A percentile compares a stretch with the other conserved stretches of the same genome.
These are phyloP conservation scores for Scaptodrosophila latifasciaeformis DNA, from an alignment of 2,888 invertebrate species.

Conservation along the genomic window DNA sequence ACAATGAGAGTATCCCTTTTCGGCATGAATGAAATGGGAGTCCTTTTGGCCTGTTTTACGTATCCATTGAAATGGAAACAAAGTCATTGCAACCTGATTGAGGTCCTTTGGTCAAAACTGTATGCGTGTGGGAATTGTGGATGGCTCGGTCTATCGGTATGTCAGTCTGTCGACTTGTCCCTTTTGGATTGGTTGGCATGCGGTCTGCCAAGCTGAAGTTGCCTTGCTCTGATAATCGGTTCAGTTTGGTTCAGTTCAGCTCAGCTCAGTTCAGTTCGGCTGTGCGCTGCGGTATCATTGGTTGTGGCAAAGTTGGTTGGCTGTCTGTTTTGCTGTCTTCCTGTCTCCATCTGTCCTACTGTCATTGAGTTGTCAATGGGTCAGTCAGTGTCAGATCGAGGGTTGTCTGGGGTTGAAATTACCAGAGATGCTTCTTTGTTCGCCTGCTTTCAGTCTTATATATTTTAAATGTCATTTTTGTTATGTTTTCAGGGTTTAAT, in stretches of 20 bases:
- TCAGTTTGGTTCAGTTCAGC: too few relatives aligned
- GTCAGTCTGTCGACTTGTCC: not conserved
- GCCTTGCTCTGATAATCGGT: too few relatives aligned
- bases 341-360: not conserved
- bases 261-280: too few relatives aligned
- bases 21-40: not conserved
- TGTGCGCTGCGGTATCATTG: too few relatives aligned
- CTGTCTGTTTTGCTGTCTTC: not conserved
- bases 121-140: conserved; percentile 1
- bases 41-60: not conserved
- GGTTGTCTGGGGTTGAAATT: not conserved
- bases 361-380: conserved; percentile 34
- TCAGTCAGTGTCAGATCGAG: conserved; percentile 1
- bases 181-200: too few relatives aligned
- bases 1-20: too few relatives aligned
- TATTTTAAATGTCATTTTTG: too few relatives aligned
- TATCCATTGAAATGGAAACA: not conserved
- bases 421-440: not conserved
- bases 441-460: too few relatives aligned
- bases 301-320: too few relatives aligned
- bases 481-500: too few relatives aligned
- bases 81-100: conserved; percentile 24
- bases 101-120: conserved; percentile 12
- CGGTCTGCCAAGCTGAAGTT: not conserved
- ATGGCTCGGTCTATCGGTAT: conserved; percentile 16